phyloP scores from a whole-genome alignment of 2,888 invertebrate species.

The Diarsia mendica region DNA sequence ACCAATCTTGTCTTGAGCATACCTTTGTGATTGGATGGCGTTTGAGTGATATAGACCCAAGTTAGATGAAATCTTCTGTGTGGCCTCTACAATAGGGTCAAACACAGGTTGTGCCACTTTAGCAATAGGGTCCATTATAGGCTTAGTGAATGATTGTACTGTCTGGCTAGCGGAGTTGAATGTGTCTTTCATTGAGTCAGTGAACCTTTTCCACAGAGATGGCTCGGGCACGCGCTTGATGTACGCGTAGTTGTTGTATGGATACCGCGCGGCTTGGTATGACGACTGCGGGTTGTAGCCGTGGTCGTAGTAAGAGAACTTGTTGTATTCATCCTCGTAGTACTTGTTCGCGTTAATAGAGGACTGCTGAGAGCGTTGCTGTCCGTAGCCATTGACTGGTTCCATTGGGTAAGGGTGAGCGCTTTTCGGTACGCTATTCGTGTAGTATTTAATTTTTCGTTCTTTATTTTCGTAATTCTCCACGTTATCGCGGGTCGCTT shows the following conservation, averaged over 20 bases:
- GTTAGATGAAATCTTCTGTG: slow-evolving; percentile 94
- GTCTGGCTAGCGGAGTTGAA: slow-evolving; percentile 93
- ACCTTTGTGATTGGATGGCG: slow-evolving; percentile 84
- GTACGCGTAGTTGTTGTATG: slow-evolving; percentile 91
- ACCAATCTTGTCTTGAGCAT: slow-evolving; percentile 92
- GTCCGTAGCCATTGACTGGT: slow-evolving; percentile 83
- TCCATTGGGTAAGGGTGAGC: slow-evolving; percentile 91
- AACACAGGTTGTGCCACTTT: slow-evolving; percentile 92
- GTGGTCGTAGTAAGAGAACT: slow-evolving; percentile 90
- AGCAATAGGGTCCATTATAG: slow-evolving; percentile 90
- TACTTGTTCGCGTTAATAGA: slow-evolving; percentile 85
- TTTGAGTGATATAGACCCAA: slow-evolving; percentile 91
- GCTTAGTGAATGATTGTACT: slow-evolving; percentile 92
- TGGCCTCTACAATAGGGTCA: slow-evolving; percentile 94
- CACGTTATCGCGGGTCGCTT: slow-evolving; percentile 86
- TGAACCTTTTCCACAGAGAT: slow-evolving; percentile 93
- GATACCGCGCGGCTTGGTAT: slow-evolving; percentile 83
- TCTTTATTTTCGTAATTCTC: slow-evolving; percentile 79
- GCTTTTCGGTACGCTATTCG: slow-evolving; percentile 88
- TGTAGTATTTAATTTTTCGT: slow-evolving; percentile 87
- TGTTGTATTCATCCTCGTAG: slow-evolving; percentile 88
- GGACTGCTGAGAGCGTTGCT: slow-evolving; percentile 86
- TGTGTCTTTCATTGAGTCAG: slow-evolving; percentile 93
- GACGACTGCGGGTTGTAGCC: slow-evolving; percentile 75
- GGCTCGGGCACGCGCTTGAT: slow-evolving; percentile 90